phyloP scores from a whole-genome alignment of 2,888 invertebrate genomes.

The Lepidocyrtoides sp. region DNA sequence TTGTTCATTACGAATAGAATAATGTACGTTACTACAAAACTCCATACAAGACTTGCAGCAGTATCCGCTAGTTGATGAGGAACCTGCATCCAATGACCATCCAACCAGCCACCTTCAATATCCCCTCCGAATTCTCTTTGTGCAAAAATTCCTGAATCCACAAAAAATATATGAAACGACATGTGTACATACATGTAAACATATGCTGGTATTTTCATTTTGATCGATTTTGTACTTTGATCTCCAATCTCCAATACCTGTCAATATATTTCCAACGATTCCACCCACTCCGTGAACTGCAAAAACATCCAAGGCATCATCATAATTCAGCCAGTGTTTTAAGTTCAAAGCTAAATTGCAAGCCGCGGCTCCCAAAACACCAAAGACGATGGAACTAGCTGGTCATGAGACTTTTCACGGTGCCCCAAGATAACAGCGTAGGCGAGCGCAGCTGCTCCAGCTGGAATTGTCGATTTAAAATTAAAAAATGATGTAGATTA shows the following conservation, averaged over 20 bases:
- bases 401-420: slow-evolving; percentile 59
- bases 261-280: slow-evolving; percentile 81
- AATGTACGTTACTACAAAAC: slow-evolving; percentile 59
- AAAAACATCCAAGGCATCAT: slow-evolving; percentile 84
- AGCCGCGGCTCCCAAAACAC: slow-evolving; percentile 80
- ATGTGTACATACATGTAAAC: too few species aligned
- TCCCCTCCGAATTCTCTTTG: slow-evolving; percentile 80
- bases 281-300: slow-evolving; percentile 81
- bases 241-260: too few species aligned
- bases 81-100: slow-evolving; percentile 80
- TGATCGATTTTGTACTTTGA: too few species aligned
- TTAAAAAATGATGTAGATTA: too few species aligned
- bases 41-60: slow-evolving; percentile 65
- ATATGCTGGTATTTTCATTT: too few species aligned
- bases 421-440: slow-evolving; percentile 71
- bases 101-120: slow-evolving; percentile 81
- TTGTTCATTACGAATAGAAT: slow-evolving; percentile 75
- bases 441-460: slow-evolving; percentile 74
- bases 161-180: too few species aligned
- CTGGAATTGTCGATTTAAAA: too few species aligned
- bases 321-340: slow-evolving; percentile 77
- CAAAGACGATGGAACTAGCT: slow-evolving; percentile 80
- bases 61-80: slow-evolving; percentile 69
- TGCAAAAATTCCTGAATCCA: slow-evolving; percentile 83
- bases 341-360: slow-evolving; percentile 81